These are phyloP conservation scores for Grantiella picta DNA, from an alignment of 2,113 vertebrate genomes.

Conservation along the genomic window DNA sequence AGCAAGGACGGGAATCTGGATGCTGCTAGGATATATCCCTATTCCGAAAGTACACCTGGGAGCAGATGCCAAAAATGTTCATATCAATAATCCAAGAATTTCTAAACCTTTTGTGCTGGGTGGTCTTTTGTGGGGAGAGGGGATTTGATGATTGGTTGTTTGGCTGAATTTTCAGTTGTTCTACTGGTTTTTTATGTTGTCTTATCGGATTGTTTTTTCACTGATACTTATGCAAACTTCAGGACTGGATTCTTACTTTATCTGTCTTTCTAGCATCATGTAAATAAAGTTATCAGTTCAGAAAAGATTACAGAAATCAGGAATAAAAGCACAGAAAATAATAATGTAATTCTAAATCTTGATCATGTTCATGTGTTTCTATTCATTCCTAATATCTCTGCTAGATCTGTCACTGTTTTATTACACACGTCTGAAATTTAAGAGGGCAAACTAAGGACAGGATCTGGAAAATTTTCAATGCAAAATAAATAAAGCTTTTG, in stretches of 20 bases:
- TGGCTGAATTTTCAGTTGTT: not conserved
- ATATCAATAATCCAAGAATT: not conserved
- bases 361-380: not conserved
- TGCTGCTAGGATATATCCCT: not conserved
- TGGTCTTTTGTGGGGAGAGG: not conserved
- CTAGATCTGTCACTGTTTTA: not conserved
- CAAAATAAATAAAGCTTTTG: not conserved
- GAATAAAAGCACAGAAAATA: not conserved
- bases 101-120: not conserved
- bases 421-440: not conserved
- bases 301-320: not conserved
- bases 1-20: not conserved
- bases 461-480: not conserved
- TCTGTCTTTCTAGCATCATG: not conserved
- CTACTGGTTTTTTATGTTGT: not conserved
- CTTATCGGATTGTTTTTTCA: not conserved
- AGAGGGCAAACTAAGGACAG: not conserved
- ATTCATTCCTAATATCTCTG: not conserved
- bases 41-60: fast-evolving
- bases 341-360: not conserved
- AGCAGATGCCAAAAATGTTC: not conserved
- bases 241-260: not conserved
- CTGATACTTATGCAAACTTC: not conserved
- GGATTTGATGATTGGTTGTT: fast-evolving
- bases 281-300: not conserved